These are phyloP conservation scores for Chelonus insularis DNA, from an alignment of 1,140 invertebrate species.

Conservation along the genomic window DNA sequence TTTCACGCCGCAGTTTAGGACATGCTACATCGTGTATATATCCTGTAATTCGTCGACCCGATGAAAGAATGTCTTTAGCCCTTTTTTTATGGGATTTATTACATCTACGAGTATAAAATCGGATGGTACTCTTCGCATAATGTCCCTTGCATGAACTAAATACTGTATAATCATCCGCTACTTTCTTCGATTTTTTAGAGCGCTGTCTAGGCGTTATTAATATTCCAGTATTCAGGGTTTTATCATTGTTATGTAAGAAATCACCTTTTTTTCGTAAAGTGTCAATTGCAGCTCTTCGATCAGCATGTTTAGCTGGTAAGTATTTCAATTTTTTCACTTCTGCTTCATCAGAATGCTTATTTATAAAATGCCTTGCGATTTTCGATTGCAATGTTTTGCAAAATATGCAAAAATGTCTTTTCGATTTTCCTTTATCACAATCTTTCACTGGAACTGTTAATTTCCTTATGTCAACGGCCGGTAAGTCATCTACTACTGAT, in stretches of 20 bases:
- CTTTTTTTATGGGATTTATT: background rate
- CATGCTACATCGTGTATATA: constrained; percentile 21
- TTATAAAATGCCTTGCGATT: constrained; percentile 10
- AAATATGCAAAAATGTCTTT: constrained; percentile 22
- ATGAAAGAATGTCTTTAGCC: background rate
- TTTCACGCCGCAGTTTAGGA: constrained; percentile 19
- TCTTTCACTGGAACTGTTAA: background rate
- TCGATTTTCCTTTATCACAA: background rate
- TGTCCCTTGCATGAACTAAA: constrained; percentile 2
- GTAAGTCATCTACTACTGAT: no score
- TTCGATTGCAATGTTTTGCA: constrained; percentile 20
- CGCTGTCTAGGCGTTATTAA: constrained; percentile 17
- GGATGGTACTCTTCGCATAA: background rate
- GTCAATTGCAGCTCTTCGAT: constrained; percentile 11
- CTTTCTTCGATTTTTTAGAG: constrained; percentile 2
- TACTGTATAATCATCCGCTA: background rate
- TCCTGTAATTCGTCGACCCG: constrained; percentile 7
- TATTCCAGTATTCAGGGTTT: constrained; percentile 16
- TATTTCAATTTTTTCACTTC: constrained; percentile 9
- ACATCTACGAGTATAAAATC: constrained; percentile 7
- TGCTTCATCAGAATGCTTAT: constrained; percentile 16
- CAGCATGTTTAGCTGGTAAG: background rate
- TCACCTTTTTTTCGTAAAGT: constrained; percentile 18
- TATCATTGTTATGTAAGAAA: constrained; percentile 22
- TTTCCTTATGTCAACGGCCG: background rate